Base-by-base conservation (phyloP, 2,888 invertebrate species). In the Acronicta leporina region DNA sequence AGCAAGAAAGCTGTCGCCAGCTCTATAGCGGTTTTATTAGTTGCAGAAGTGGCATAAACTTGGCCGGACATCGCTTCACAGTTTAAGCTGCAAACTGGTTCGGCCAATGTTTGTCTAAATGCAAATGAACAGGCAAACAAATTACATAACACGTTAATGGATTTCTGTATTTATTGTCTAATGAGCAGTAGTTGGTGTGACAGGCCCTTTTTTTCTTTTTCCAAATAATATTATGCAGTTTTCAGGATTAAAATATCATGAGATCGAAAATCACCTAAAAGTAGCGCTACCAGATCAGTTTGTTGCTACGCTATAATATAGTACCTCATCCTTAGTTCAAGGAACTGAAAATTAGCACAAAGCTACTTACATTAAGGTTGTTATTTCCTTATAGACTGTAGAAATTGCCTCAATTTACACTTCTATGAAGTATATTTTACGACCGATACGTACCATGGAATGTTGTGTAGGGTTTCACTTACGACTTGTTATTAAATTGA, bases 401-500 rank as follows among this genome's bases (percentile, higher is more conserved):
- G 42, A 14, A 30, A 58, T 47, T 40, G 46, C 50, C 44, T 43
- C 13, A 8, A 16, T 52, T 52, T 48, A 33, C 33, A 41, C 58
- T 42, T 51, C 45, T 46, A 49, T 10, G 15, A 43, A 30, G 14
- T 16, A 46, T 40, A 51, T 38, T 50, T 51, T 52, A 16, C 67
- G 40, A 67, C 49, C 68, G 25, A 52, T 44, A 59, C 42, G n/a
- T 27, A 46, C 30, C 15, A 25, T 58, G 42, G 35, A 67, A 73
- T 33, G 42, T 9, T 41, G 30, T 47, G 25, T 33, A 45, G 6
- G 45, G 45, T 77, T 65, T 68, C 60, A 63, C 65, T 66, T 63
- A 55, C 38, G 56, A 58, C 58, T 45, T 51, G 50, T 66, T 59
- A 73, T 72, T 64, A 69, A 57, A 63, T 64, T 48, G 40, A 51